Percentiles rank a stretch among this genome's conserved stretches.
Conservation (phyloP, 2,113 vertebrate species). For the Anthoscopus minutus region DNA sequence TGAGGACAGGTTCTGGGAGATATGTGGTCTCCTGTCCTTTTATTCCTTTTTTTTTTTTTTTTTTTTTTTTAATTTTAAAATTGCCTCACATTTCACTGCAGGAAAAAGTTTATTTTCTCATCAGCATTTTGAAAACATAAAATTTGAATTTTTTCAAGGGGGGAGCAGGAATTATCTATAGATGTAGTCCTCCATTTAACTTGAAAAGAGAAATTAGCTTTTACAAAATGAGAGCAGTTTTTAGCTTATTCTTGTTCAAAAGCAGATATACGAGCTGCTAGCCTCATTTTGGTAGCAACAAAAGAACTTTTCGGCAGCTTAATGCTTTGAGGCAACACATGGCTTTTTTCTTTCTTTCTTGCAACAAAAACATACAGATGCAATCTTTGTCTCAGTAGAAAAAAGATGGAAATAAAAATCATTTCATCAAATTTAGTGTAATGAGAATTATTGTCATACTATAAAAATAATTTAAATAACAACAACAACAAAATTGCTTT, state of each 20-base stretch:
- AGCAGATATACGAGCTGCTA: constrained; percentile 29
- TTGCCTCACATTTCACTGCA: neutral
- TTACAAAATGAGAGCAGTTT: constrained; percentile 30
- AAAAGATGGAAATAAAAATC: constrained; percentile 36
- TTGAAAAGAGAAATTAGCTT: constrained; percentile 53
- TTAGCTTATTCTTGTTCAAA: constrained; percentile 49
- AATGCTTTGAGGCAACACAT: constrained; percentile 54
- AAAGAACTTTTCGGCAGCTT: constrained; percentile 47
- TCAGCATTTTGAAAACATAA: neutral
- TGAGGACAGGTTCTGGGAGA: constrained; percentile 22
- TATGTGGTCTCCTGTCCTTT: neutral
- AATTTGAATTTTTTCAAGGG: neutral
- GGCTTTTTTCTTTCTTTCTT: constrained; percentile 37
- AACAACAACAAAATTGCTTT: constrained; percentile 28
- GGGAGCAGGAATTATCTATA: neutral
- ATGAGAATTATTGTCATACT: constrained; percentile 43
- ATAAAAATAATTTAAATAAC: constrained; percentile 53
- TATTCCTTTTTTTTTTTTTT: neutral
- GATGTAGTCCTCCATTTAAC: constrained; percentile 26
- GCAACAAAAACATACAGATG: constrained; percentile 55
- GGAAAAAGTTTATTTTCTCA: neutral
- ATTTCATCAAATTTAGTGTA: constrained; percentile 41
- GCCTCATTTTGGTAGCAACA: constrained; percentile 39
- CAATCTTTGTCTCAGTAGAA: constrained; percentile 46
- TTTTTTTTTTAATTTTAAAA: neutral